These are phyloP conservation scores for Drosophila kanekoi DNA, from an alignment of 2,888 invertebrate genomes.

Conservation along the genomic window DNA sequence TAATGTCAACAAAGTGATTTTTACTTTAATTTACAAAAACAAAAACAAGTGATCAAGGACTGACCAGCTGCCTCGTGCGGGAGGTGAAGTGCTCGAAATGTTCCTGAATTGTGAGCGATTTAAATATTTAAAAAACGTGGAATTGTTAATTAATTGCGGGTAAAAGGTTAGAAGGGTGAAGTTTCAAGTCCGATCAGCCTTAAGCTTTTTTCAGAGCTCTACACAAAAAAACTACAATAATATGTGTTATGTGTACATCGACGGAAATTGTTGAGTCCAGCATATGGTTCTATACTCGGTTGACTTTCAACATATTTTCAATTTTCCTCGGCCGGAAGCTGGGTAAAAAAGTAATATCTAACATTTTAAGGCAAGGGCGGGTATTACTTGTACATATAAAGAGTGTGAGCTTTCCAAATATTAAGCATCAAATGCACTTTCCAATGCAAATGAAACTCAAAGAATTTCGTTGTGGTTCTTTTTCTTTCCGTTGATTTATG, in stretches of 20 bases:
- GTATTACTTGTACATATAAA: too few species aligned
- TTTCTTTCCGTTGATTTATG: constrained; percentile 26
- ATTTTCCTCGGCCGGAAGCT: too few species aligned
- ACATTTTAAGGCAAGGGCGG: too few species aligned
- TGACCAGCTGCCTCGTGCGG: constrained; percentile 56
- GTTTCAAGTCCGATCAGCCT: too few species aligned
- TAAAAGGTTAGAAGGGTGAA: too few species aligned
- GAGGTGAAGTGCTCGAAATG: constrained; percentile 36
- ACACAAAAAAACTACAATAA: too few species aligned
- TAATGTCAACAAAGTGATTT: constrained; percentile 71
- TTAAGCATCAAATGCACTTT: constrained; percentile 4
- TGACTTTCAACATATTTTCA: too few species aligned
- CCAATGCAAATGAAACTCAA: constrained; percentile 16
- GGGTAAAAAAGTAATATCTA: too few species aligned
- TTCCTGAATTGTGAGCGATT: constrained; percentile 33
- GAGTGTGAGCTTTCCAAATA: background rate
- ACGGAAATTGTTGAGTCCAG: too few species aligned
- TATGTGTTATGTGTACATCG: too few species aligned
- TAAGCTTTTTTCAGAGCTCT: too few species aligned
- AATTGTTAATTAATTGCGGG: constrained; percentile 39
- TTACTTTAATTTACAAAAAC: constrained; percentile 57
- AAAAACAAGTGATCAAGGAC: constrained; percentile 48
- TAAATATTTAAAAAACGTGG: constrained; percentile 44
- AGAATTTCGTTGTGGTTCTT: background rate
- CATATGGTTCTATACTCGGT: too few species aligned